Conservation (phyloP, 2,888 invertebrate species). For the Cerceris rybyensis region DNA sequence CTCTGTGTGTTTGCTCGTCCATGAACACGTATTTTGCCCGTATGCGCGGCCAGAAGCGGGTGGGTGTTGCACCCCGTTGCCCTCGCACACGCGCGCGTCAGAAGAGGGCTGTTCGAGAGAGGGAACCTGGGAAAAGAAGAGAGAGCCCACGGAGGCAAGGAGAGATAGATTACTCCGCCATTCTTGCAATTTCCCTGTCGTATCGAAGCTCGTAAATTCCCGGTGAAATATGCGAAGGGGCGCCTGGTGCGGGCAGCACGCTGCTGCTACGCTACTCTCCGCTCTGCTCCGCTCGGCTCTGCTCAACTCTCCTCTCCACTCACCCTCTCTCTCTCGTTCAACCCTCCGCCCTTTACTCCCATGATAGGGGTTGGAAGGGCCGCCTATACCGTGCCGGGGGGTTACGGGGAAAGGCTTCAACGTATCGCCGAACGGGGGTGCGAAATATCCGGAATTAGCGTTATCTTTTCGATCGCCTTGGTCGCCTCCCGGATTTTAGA, state of each 20-base stretch:
- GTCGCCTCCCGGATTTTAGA: slow-evolving; percentile 51
- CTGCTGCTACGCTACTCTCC: slow-evolving; percentile 74
- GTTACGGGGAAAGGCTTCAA: slow-evolving; percentile 41
- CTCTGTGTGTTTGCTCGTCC: too few species aligned
- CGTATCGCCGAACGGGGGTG: slow-evolving; percentile 66
- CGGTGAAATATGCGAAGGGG: slow-evolving; percentile 90
- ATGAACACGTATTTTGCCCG: neutral
- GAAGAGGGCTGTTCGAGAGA: slow-evolving; percentile 70
- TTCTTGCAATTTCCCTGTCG: slow-evolving; percentile 97
- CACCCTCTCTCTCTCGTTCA: slow-evolving; percentile 72
- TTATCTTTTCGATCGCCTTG: slow-evolving; percentile 68
- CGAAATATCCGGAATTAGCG: slow-evolving; percentile 75
- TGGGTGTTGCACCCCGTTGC: slow-evolving; percentile 21
- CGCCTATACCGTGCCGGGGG: slow-evolving; percentile 70
- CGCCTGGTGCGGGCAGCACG: slow-evolving; percentile 82
- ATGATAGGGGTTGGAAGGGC: slow-evolving; percentile 77
- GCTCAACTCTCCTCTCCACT: slow-evolving; percentile 67
- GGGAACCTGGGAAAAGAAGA: slow-evolving; percentile 73
- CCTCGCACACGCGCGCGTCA: slow-evolving; percentile 51
- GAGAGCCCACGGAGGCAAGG: slow-evolving; percentile 80
- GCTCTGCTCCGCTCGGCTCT: slow-evolving; percentile 70
- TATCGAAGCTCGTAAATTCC: slow-evolving; percentile 94
- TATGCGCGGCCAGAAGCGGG: slow-evolving; percentile 37
- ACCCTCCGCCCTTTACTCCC: slow-evolving; percentile 72
- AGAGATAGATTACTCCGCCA: slow-evolving; percentile 94